Evolutionary conservation across 2,888 invertebrate species (phyloP), one percentile per base, ranked within the genome.

Genomic region (Palloptera scutellata): DNA sequence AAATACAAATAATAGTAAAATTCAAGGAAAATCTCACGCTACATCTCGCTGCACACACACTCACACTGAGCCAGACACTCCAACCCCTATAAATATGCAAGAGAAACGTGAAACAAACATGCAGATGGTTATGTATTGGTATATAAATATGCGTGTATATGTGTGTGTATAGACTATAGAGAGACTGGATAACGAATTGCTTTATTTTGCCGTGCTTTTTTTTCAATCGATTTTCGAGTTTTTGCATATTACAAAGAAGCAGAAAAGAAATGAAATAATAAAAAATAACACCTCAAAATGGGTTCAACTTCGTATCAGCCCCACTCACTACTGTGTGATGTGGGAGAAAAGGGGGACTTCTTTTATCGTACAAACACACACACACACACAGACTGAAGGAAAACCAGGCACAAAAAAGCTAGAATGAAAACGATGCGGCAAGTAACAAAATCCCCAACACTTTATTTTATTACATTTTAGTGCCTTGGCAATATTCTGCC

Each of bases 381-480:
- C 30, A 40, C 30, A 40, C 30, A 51, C 17, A 13, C 61, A 61
- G 41, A 41, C 61, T 61, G 52, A 51, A 17, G 20, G 17, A 17
- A 17, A 41, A 12, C 6, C 11, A 53, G 17, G 53, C n/a, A 17
- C 6, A 53, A 40, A 61, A 30, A 20, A 1, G n/a, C 42, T 17
- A 13, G 15, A 61, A 53, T 8, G 15, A 61, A 51, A 30, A 15
- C 48, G 48, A 41, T 41, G 52, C 19, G 9, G 59, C 15, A 6
- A 42, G 41, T 12, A 10, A 30, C 60, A 58, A 75, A 76, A 76
- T 77, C 71, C 75, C 70, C 72, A 75, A 78, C 78, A 79, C 77
- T 79, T 79, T 78, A 77, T 79, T 79, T 78, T 78, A 79, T 79
- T 78, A 78, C 78, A 75, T 74, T 78, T 76, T 75, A 40, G 20